phyloP scores from a whole-genome alignment of 2,888 invertebrate genomes.

The Orthosia incerta region DNA sequence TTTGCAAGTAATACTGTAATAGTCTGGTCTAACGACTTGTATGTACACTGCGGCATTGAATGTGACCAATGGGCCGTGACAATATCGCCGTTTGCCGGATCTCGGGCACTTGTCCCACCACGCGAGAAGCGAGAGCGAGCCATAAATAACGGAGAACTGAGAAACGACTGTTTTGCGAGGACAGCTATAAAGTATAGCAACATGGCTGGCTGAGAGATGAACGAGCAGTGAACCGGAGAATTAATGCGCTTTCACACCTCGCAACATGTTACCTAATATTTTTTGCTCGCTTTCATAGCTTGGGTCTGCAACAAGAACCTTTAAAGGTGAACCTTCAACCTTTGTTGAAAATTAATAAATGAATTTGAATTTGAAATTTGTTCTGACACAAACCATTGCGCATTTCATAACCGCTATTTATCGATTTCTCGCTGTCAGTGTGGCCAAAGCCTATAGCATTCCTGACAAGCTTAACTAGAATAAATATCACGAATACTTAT shows the following conservation, averaged over 20 bases:
- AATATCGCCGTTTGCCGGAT: conserved; percentile 65
- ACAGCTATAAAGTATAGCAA: conserved; percentile 34
- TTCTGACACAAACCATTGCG: conserved; percentile 7
- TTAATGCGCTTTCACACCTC: conserved; percentile 41
- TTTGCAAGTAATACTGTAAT: conserved; percentile 48
- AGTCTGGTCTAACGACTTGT: conserved; percentile 41
- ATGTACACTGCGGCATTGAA: conserved; percentile 77
- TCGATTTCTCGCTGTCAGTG: conserved; percentile 36
- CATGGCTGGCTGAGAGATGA: conserved; percentile 30
- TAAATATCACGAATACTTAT: conserved; percentile 41
- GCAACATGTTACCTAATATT: conserved; percentile 23
- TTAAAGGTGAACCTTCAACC: conserved; percentile 16
- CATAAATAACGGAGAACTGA: conserved; percentile 35
- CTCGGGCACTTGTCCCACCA: conserved; percentile 51
- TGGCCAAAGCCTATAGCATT: conserved; percentile 42
- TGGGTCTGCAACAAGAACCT: conserved; percentile 1
- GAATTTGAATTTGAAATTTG: too few relatives aligned
- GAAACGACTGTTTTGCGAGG: conserved; percentile 21
- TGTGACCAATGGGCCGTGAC: conserved; percentile 80
- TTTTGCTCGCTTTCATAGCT: conserved; percentile 22
- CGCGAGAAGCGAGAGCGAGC: conserved; percentile 32
- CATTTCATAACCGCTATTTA: conserved; percentile 4
- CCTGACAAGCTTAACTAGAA: conserved; percentile 53
- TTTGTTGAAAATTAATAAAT: too few relatives aligned
- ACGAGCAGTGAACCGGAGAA: conserved; percentile 32